Conservation (phyloP, 2,113 vertebrate genomes). For the Dasyurus viverrinus region DNA sequence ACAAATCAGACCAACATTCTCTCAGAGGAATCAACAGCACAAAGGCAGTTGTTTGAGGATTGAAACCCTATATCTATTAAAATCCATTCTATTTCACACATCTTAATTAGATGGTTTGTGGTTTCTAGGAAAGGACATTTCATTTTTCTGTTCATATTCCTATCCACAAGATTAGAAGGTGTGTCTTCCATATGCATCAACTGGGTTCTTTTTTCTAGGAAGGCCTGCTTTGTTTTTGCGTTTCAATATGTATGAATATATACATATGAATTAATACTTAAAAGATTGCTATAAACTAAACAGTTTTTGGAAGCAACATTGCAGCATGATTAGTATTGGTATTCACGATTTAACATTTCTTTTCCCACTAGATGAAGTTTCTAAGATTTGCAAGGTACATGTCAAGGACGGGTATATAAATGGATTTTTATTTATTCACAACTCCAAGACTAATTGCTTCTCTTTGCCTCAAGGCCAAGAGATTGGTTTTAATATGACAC, state of each 20-base stretch:
- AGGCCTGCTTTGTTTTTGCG: slow-evolving; percentile 76
- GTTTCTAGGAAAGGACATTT: slow-evolving; percentile 32
- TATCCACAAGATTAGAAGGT: slow-evolving; percentile 61
- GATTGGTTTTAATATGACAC: slow-evolving; percentile 92
- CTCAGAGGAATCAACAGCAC: slow-evolving; percentile 42
- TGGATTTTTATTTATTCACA: slow-evolving; percentile 94
- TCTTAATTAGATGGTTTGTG: not conserved
- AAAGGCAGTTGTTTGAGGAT: slow-evolving; percentile 12
- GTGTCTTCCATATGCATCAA: not conserved
- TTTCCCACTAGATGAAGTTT: slow-evolving; percentile 92
- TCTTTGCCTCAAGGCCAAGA: slow-evolving; percentile 90
- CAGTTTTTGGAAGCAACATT: slow-evolving; percentile 80
- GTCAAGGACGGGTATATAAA: slow-evolving; percentile 92
- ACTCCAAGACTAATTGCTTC: slow-evolving; percentile 92
- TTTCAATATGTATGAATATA: slow-evolving; percentile 83
- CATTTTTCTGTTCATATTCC: slow-evolving; percentile 48
- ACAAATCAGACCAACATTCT: slow-evolving; percentile 37
- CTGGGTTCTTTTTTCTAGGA: slow-evolving; percentile 67
- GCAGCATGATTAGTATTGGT: slow-evolving; percentile 82
- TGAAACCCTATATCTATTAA: not conserved
- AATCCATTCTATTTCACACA: fast-evolving
- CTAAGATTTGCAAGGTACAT: slow-evolving; percentile 91
- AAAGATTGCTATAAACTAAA: slow-evolving; percentile 82
- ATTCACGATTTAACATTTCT: slow-evolving; percentile 87
- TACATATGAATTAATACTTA: slow-evolving; percentile 87